Conservation (phyloP, 2,888 invertebrate genomes). For the Cheilosia soror region DNA sequence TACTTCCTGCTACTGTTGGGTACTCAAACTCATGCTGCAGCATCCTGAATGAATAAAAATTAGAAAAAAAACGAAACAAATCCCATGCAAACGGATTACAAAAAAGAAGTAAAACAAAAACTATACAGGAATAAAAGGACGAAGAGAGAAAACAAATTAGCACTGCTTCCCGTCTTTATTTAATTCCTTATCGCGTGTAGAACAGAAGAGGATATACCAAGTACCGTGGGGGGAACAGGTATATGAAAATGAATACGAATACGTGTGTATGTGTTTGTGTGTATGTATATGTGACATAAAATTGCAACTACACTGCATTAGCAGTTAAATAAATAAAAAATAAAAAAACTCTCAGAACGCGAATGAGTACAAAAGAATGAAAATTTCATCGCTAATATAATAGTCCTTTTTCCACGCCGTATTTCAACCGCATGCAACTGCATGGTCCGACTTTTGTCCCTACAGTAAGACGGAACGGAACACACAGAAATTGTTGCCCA, state of each 20-base stretch:
- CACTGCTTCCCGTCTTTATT: conserved; percentile 69
- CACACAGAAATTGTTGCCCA: conserved; percentile 23
- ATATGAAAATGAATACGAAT: background rate
- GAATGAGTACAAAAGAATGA: conserved; percentile 62
- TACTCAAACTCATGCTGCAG: conserved; percentile 9
- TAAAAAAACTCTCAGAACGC: conserved; percentile 49
- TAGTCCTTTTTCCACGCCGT: conserved; percentile 30
- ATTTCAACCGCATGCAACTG: conserved; percentile 35
- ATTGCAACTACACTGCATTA: conserved; percentile 62
- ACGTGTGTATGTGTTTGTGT: background rate
- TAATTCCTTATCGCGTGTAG: conserved; percentile 47
- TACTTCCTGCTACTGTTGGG: conserved; percentile 38
- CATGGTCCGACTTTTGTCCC: conserved; percentile 21
- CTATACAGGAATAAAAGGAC: conserved; percentile 5
- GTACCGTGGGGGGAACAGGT: background rate
- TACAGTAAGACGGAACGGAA: conserved; percentile 20
- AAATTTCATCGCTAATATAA: conserved; percentile 58
- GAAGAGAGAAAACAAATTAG: conserved; percentile 72
- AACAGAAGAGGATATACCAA: background rate
- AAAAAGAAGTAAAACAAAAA: conserved; percentile 35
- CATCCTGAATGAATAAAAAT: conserved; percentile 60
- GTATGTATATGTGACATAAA: conserved; percentile 33
- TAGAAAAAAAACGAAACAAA: conserved; percentile 37
- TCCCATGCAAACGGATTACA: conserved; percentile 60
- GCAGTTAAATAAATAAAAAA: conserved; percentile 68